A percentile compares a stretch with the other conserved stretches of the same genome.
Evolutionary conservation across 2,888 invertebrate species (phyloP).

Genomic region (Epicampocera succincta): DNA sequence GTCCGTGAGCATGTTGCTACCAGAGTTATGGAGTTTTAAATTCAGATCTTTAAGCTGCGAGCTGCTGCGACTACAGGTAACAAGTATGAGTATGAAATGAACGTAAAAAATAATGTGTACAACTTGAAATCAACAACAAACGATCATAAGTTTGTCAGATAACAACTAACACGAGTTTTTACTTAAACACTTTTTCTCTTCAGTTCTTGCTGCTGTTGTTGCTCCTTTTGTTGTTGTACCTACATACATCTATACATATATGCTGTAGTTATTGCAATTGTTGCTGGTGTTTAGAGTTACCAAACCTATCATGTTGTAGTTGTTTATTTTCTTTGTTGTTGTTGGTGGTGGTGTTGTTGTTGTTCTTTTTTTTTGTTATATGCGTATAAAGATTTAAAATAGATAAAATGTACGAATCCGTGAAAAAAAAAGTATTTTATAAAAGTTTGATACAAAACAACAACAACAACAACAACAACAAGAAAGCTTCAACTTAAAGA

Average conservation of each 20-base stretch:
- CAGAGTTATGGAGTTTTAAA: conserved; percentile 45
- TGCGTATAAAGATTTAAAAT: conserved; percentile 67
- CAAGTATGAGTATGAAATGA: conserved; percentile 42
- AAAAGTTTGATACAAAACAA: conserved; percentile 45
- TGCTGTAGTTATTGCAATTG: conserved; percentile 27
- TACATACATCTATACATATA: no score
- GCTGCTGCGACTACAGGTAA: conserved; percentile 6
- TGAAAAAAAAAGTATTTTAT: conserved; percentile 56
- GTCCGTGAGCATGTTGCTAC: conserved; percentile 13
- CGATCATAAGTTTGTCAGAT: conserved; percentile 78
- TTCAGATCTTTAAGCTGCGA: conserved; percentile 41
- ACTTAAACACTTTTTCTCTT: conserved; percentile 74
- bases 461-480: conserved; percentile 15
- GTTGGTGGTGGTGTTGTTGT: conserved; percentile 3
- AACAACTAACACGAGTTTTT: conserved; percentile 78
- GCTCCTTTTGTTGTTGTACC: conserved; percentile 27
- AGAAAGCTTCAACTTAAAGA: conserved; percentile 51
- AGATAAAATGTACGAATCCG: conserved; percentile 53
- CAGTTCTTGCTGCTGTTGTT: conserved; percentile 21
- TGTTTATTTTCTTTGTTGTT: neutral
- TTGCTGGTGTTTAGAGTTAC: conserved; percentile 48
- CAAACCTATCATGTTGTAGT: conserved; percentile 49
- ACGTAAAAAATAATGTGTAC: conserved; percentile 53
- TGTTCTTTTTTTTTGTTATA: conserved; percentile 57
- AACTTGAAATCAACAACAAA: conserved; percentile 72